Base-by-base conservation (phyloP, 2,113 vertebrate species). In the Shinisaurus crocodilurus region DNA sequence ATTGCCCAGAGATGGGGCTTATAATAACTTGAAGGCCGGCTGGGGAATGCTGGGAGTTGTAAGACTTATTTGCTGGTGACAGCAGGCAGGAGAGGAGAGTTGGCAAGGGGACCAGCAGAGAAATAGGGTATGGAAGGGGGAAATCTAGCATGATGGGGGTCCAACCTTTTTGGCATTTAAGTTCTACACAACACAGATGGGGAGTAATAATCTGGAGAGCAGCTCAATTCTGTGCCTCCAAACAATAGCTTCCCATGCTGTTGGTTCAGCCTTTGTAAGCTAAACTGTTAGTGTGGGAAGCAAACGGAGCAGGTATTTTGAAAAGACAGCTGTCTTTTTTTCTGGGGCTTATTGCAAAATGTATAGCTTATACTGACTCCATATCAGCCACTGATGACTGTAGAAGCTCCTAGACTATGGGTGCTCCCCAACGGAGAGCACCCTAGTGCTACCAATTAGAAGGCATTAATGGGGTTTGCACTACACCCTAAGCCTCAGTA, bases 271-370 rank as follows among this genome's bases (percentile, higher is more conserved):
- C 13, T 40, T 74, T 54, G 37, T 57, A 74, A 45, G 37, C 37
- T 23, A 43, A 54, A 43, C 76, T 80, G 40, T 43, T 60, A 60
- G 34, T 27, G 2, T 50, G 40, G 48, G 29, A 88, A 88, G 75
- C 75, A 88, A 87, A 88, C n/a, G 57, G 9, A 87, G 43, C 75
- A 87, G 43, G 40, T 12, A 5, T 45, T 87, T 77, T 77, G 74
- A 79, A 87, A 79, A 27, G 29, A 32, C 57, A 63, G 40, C 86
- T 63, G 63, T 69, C 48, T 20, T 57, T 75, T 76, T 63, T 76
- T 5, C 4, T 1, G 4, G 37, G 32, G 45, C 43, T 74, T 8
- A 37, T 48, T 86, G 32, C 67, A 72, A 45, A 86, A 32, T n/a
- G 18, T 37, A 10, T 45, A 32, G 37, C 40, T 32, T 43, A 37